Conservation (phyloP, 2,888 invertebrate species). For the Tortricodes alternella region DNA sequence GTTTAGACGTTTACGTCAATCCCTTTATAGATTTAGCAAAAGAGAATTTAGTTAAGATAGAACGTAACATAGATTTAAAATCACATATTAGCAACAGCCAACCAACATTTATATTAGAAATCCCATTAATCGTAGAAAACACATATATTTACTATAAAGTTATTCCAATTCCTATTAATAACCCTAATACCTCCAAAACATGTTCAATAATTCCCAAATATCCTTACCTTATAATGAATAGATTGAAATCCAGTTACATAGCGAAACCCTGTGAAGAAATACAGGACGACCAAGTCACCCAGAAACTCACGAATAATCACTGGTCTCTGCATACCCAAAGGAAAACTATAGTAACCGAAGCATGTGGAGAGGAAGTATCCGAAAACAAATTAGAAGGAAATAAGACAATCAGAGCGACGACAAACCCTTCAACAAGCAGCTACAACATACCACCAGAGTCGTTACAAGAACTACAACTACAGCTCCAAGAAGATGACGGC, state of each 20-base stretch:
- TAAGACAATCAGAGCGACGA: not conserved
- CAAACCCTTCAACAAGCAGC: not conserved
- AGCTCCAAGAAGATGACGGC: not conserved
- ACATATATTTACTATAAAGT: slow-evolving; percentile 18
- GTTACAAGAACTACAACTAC: not conserved
- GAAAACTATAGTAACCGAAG: not conserved
- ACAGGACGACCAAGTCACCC: slow-evolving; percentile 2
- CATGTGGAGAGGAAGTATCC: slow-evolving; percentile 1
- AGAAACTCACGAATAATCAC: not conserved
- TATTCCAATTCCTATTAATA: slow-evolving; percentile 1
- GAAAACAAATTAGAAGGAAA: slow-evolving; percentile 2
- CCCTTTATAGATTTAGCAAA: no score
- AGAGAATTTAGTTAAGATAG: slow-evolving; percentile 27
- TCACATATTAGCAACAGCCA: slow-evolving; percentile 14
- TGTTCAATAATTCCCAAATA: slow-evolving; percentile 1
- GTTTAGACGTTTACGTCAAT: no score
- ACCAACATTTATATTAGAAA: slow-evolving; percentile 12
- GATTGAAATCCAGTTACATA: slow-evolving; percentile 26
- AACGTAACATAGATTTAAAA: slow-evolving; percentile 26
- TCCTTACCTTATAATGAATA: slow-evolving; percentile 22
- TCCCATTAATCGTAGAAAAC: not conserved
- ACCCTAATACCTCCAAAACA: not conserved
- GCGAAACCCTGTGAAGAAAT: slow-evolving; percentile 23
- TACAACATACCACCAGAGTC: not conserved
- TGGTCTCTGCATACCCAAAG: not conserved